phyloP scores from a whole-genome alignment of 35 echinoderm and acorn worm species.

The Hemicentrotus pulcherrimus region DNA sequence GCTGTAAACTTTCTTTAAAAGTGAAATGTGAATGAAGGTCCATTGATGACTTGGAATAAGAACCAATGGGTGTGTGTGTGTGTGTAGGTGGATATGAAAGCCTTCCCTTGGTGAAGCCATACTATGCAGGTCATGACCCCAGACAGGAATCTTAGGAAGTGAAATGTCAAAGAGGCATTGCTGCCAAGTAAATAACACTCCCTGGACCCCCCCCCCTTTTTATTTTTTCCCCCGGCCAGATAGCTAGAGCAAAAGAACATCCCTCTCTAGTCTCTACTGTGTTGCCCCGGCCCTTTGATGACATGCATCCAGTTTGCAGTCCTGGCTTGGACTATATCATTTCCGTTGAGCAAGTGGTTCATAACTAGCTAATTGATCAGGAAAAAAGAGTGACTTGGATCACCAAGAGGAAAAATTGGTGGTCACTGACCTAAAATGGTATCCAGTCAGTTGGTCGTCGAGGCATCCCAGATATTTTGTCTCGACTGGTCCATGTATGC shows the following conservation, averaged over 20 bases:
- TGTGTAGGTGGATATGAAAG: background rate
- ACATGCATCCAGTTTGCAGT: too few relatives aligned
- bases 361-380: background rate
- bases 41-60: too few relatives aligned
- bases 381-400: background rate
- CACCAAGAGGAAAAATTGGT: background rate
- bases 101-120: background rate
- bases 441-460: background rate
- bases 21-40: background rate
- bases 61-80: background rate
- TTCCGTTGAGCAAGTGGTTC: background rate
- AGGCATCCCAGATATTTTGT: background rate
- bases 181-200: background rate
- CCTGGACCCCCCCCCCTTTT: background rate
- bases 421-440: slow-evolving; percentile 40
- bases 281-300: background rate
- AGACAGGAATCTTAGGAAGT: slow-evolving; percentile 10
- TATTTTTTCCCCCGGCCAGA: background rate
- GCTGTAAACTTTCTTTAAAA: too few relatives aligned
- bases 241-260: background rate
- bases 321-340: background rate
- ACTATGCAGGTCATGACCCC: background rate
- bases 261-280: background rate
- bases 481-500: background rate
- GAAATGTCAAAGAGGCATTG: background rate